phyloP scores from a whole-genome alignment of 2,888 invertebrate genomes.

The Halocaridina rubra region DNA sequence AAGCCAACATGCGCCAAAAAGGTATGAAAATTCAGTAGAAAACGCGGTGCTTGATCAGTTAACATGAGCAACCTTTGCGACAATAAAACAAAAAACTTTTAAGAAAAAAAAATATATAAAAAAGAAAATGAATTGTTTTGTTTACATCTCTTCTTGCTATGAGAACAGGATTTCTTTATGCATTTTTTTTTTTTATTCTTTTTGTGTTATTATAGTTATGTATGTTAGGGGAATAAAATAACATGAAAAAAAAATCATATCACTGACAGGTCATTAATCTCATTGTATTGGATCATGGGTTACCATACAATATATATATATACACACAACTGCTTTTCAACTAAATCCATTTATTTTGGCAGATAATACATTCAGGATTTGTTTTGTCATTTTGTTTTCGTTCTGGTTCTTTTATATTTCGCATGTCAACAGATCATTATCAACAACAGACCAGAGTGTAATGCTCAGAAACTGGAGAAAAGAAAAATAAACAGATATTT shows the following conservation, averaged over 20 bases:
- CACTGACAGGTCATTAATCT: neutral
- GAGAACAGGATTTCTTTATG: too few species aligned
- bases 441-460: neutral
- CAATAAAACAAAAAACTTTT: too few species aligned
- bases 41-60: neutral
- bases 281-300: neutral
- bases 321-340: neutral
- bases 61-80: neutral
- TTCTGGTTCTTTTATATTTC: neutral
- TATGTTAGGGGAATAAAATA: neutral
- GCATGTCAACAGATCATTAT: neutral
- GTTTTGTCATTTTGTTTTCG: too few species aligned
- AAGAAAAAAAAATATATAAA: too few species aligned
- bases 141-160: too few species aligned
- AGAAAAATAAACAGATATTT: neutral
- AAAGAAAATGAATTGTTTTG: too few species aligned
- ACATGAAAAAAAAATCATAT: neutral
- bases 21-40: neutral
- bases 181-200: too few species aligned
- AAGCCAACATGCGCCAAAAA: slow-evolving; percentile 1
- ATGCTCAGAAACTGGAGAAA: neutral
- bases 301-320: too few species aligned
- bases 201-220: too few species aligned
- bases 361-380: neutral
- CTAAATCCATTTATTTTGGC: neutral